These are phyloP conservation scores for Merodon equestris DNA, from an alignment of 2,888 invertebrate species.

Conservation along the genomic window DNA sequence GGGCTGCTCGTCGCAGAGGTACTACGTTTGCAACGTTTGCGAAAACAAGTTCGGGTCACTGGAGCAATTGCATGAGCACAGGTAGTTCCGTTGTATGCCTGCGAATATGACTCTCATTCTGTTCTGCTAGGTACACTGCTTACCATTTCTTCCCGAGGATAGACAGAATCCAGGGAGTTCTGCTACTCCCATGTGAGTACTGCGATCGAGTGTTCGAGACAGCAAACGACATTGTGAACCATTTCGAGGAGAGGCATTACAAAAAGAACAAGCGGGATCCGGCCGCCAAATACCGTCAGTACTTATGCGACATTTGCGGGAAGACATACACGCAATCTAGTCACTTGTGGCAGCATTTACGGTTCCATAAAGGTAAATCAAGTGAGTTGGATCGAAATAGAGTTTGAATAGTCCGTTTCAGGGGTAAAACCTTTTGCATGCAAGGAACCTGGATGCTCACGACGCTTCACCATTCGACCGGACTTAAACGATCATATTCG, in stretches of 20 bases:
- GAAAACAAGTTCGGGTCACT: slow-evolving; percentile 75
- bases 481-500: slow-evolving; percentile 83
- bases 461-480: slow-evolving; percentile 83
- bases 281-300: slow-evolving; percentile 78
- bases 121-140: slow-evolving; percentile 72
- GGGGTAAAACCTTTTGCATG: slow-evolving; percentile 84
- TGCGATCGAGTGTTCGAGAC: slow-evolving; percentile 74
- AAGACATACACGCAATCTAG: slow-evolving; percentile 83
- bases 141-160: slow-evolving; percentile 77
- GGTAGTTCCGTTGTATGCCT: slow-evolving; percentile 71
- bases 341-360: slow-evolving; percentile 84
- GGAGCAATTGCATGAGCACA: slow-evolving; percentile 77
- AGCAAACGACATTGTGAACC: slow-evolving; percentile 76
- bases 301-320: slow-evolving; percentile 83
- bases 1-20: slow-evolving; percentile 72
- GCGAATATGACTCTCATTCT: background rate
- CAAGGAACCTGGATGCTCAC: slow-evolving; percentile 81
- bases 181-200: slow-evolving; percentile 76
- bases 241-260: slow-evolving; percentile 82
- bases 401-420: slow-evolving; percentile 69
- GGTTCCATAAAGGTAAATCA: slow-evolving; percentile 82
- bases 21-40: slow-evolving; percentile 78
- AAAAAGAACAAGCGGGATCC: slow-evolving; percentile 79
- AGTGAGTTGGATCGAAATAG: too few species aligned
- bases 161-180: slow-evolving; percentile 67